A percentile compares a stretch with the other conserved stretches of the same genome.
These are phyloP conservation scores for Leptopilina boulardi DNA, from an alignment of 1,140 invertebrate genomes.

Conservation along the genomic window DNA sequence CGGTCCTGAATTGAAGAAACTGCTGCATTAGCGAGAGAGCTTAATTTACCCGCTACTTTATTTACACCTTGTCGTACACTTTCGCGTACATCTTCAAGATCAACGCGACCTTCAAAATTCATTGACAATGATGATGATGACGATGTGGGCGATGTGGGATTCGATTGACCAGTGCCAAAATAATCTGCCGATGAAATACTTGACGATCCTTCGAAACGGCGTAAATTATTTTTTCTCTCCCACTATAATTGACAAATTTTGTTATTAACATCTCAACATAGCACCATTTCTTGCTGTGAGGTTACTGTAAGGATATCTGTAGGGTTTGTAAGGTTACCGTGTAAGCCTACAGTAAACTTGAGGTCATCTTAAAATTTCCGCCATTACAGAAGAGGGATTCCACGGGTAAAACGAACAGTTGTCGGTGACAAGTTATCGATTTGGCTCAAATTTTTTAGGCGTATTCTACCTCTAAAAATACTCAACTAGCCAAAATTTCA, in stretches of 20 bases:
- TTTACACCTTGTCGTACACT: constrained; percentile 96
- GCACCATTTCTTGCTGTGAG: too few relatives aligned
- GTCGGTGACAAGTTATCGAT: too few relatives aligned
- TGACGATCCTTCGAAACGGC: constrained; percentile 90
- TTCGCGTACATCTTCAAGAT: constrained; percentile 97
- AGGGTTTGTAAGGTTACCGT: too few relatives aligned
- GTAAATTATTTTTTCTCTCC: constrained; percentile 82
- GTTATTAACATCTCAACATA: neutral
- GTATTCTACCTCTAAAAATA: too few relatives aligned
- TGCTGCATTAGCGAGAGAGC: constrained; percentile 94
- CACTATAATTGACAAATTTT: constrained; percentile 69
- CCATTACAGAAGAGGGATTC: too few relatives aligned
- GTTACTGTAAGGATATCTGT: too few relatives aligned
- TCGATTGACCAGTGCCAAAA: constrained; percentile 83
- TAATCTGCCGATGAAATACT: constrained; percentile 97
- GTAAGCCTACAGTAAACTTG: too few relatives aligned
- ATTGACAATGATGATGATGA: constrained; percentile 67
- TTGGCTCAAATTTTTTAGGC: too few relatives aligned
- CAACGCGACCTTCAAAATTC: constrained; percentile 67
- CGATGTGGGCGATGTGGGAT: constrained; percentile 61
- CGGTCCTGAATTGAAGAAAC: constrained; percentile 92
- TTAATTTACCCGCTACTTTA: constrained; percentile 96
- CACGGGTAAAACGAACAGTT: too few relatives aligned
- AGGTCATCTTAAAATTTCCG: too few relatives aligned
- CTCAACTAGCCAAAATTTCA: too few relatives aligned